Evolutionary conservation across 1,140 invertebrate species (phyloP).

Genomic region (Caenorhabditis inopinata): DNA sequence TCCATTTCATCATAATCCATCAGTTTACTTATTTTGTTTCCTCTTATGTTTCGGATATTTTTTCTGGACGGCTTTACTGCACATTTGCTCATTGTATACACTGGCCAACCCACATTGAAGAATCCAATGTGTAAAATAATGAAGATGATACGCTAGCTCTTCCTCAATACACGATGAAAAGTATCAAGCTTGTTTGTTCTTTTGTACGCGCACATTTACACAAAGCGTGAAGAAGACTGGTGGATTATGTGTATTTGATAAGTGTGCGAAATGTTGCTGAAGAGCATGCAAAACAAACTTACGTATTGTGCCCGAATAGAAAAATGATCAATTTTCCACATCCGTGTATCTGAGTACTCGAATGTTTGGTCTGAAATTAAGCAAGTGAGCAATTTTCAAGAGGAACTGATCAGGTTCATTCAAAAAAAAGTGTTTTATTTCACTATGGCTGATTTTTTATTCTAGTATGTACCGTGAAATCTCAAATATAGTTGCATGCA

Average conservation of each 20-base stretch:
- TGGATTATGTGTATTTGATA: conserved; percentile 24
- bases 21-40: too few species aligned
- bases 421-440: too few species aligned
- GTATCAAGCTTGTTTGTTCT: conserved; percentile 18
- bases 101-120: neutral
- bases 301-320: conserved; percentile 4
- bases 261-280: neutral
- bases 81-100: neutral
- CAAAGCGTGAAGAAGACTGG: neutral
- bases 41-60: too few species aligned
- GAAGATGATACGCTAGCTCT: neutral
- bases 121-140: conserved; percentile 7
- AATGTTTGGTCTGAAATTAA: neutral
- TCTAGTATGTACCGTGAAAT: too few species aligned
- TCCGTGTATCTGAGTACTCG: neutral
- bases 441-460: too few species aligned
- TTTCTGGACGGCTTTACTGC: neutral
- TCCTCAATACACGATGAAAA: neutral
- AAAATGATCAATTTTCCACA: conserved; percentile 12
- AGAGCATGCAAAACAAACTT: conserved; percentile 30
- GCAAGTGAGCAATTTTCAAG: too few species aligned
- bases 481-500: too few species aligned
- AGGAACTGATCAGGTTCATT: too few species aligned
- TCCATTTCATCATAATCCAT: too few species aligned
- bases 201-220: neutral